Evolutionary conservation across 2,888 invertebrate genomes (phyloP), one percentile per base, ranked within the genome.

Genomic region (Latrodectus hesperus): DNA sequence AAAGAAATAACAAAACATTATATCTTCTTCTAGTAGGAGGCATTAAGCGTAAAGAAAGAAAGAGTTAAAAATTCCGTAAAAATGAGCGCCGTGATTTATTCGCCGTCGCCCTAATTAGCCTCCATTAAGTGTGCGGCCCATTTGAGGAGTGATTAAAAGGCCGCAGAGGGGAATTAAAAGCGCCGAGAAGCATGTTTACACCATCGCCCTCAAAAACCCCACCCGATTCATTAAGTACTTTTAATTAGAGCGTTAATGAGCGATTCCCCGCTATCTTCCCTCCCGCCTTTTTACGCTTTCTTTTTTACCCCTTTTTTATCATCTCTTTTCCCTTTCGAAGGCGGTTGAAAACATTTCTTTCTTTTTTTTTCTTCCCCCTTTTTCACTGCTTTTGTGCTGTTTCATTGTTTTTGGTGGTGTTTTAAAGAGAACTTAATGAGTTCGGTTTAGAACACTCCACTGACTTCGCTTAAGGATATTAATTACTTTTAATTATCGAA

Each of bases 401-500:
- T 79, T 85, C 79, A 81, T 87, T 87, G 86, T 87, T 87, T 87
- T 87, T 87, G 71, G 85, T 80, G 75, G 81, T 87, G 81, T 65
- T 87, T 86, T 87, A 76, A 87, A 87, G 80, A 53, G 77, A 72
- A 68, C 80, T 81, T 87, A 87, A 87, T 87, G 86, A 87, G 86
- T 52, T 26, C 52, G 76, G 81, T 81, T 87, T 87, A 81, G 81
- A 87, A 81, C 86, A 87, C 86, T 87, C 73, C 55, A 74, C 85
- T 75, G 80, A 79, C 71, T 77, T 87, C 86, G 81, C 81, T 87
- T 87, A 87, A 81, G 81, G 81, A 81, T 81, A 87, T 87, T 87
- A 87, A 87, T 87, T 87, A 87, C 86, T 87, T 87, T 87, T 87
- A 87, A 87, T 87, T 87, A 87, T 87, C 86, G 86, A 77, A 72